Percentiles rank a stretch among this genome's conserved stretches.
phyloP scores from a whole-genome alignment of 2,888 invertebrate species.

The Amiota mariae region DNA sequence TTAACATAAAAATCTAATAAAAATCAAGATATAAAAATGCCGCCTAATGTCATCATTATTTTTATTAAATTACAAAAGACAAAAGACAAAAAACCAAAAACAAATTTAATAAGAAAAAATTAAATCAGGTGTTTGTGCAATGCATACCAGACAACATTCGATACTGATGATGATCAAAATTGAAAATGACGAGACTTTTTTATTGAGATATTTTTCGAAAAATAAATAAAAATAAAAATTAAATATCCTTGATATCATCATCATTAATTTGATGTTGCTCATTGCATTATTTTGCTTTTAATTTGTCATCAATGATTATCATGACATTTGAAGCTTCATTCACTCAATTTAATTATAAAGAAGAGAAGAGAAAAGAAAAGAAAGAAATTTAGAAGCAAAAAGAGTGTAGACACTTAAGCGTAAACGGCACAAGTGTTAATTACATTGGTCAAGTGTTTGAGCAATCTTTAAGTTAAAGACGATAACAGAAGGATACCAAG shows the following conservation, averaged over 20 bases:
- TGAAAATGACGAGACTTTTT: constrained; percentile 31
- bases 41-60: constrained; percentile 44
- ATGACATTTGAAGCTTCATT: background rate
- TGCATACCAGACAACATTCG: constrained; percentile 1
- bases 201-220: background rate
- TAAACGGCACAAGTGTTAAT: constrained; percentile 14
- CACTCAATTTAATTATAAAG: constrained; percentile 1
- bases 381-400: background rate
- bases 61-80: constrained; percentile 36
- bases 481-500: background rate
- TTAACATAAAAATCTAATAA: constrained; percentile 1
- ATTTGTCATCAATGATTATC: background rate
- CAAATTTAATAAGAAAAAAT: background rate
- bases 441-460: background rate
- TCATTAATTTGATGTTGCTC: background rate
- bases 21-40: background rate
- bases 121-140: background rate
- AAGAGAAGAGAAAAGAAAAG: background rate
- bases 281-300: background rate
- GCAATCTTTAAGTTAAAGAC: too few relatives aligned
- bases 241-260: too few relatives aligned
- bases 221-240: constrained; percentile 13
- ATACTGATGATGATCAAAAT: constrained; percentile 29
- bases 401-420: background rate
- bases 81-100: background rate